Conservation (phyloP, 2,888 invertebrate species). For the Hanleya hanleyi region DNA sequence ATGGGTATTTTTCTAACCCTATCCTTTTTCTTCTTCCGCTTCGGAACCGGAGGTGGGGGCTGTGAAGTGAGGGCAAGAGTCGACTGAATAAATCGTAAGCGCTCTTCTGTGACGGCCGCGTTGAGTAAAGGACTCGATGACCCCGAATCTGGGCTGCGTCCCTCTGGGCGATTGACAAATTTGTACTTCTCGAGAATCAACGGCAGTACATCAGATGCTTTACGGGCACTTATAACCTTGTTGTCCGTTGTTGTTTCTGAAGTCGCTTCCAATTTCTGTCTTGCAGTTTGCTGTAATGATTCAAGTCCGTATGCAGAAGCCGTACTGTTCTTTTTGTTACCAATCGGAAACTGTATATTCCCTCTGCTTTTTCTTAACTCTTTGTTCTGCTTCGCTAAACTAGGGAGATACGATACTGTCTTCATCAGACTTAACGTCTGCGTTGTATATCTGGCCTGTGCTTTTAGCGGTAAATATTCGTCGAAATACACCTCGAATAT, state of each 20-base stretch:
- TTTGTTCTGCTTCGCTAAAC: no score
- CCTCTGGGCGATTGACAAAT: neutral
- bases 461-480: slow-evolving; percentile 14
- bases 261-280: neutral
- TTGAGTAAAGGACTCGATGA: neutral
- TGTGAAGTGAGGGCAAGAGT: neutral
- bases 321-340: neutral
- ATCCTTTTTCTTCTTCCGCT: slow-evolving; percentile 1
- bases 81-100: neutral
- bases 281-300: neutral
- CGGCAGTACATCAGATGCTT: no score
- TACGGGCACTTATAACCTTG: no score
- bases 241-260: neutral
- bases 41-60: neutral
- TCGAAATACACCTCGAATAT: slow-evolving; percentile 15
- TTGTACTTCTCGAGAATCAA: neutral
- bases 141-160: neutral
- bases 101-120: neutral
- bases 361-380: slow-evolving; percentile 1
- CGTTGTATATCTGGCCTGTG: neutral
- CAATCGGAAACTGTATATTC: neutral
- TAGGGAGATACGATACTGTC: neutral
- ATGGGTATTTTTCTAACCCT: neutral
- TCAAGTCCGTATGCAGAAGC: neutral
- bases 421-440: neutral